These are phyloP conservation scores for Microctenopoma lineatum DNA, from an alignment of 2,797 vertebrate species.

Conservation along the genomic window DNA sequence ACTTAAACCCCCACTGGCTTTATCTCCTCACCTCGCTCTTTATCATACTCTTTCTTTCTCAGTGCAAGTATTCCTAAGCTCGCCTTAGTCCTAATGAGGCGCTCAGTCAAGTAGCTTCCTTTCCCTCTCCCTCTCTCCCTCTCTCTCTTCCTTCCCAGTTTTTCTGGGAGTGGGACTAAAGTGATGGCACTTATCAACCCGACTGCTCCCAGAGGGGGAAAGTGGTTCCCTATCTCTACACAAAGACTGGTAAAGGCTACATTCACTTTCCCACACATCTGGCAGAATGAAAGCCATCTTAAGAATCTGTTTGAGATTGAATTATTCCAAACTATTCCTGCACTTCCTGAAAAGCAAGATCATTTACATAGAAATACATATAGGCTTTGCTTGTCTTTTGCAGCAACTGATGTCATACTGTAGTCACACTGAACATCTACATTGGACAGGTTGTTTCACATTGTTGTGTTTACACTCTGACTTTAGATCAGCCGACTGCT, in stretches of 20 bases:
- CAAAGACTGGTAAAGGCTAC: slow-evolving; percentile 23
- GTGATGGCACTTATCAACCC: slow-evolving; percentile 16
- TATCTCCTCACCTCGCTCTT: slow-evolving; percentile 35
- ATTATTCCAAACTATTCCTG: slow-evolving; percentile 21
- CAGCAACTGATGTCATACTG: not conserved
- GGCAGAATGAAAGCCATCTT: slow-evolving; percentile 9
- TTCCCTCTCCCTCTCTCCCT: slow-evolving; percentile 3
- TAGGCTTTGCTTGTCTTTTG: not conserved
- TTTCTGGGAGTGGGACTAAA: slow-evolving; percentile 14
- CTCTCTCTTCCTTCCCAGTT: slow-evolving; percentile 5
- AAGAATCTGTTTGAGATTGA: slow-evolving; percentile 9
- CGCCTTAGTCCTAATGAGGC: slow-evolving; percentile 32
- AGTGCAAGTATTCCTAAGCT: slow-evolving; percentile 33
- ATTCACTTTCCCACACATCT: slow-evolving; percentile 30
- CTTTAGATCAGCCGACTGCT: not conserved
- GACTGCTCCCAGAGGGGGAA: slow-evolving; percentile 19
- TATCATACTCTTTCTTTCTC: slow-evolving; percentile 24
- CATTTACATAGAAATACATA: slow-evolving; percentile 38
- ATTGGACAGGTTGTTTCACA: not conserved
- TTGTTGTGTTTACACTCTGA: not conserved
- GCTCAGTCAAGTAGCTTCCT: slow-evolving; percentile 13
- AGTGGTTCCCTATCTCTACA: slow-evolving; percentile 12
- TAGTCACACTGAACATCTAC: slow-evolving; percentile 17
- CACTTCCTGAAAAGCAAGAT: slow-evolving; percentile 30
- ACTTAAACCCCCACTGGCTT: slow-evolving; percentile 35